Evolutionary conservation across 2,113 vertebrate genomes (phyloP).

Genomic region (Globicephala melas): DNA sequence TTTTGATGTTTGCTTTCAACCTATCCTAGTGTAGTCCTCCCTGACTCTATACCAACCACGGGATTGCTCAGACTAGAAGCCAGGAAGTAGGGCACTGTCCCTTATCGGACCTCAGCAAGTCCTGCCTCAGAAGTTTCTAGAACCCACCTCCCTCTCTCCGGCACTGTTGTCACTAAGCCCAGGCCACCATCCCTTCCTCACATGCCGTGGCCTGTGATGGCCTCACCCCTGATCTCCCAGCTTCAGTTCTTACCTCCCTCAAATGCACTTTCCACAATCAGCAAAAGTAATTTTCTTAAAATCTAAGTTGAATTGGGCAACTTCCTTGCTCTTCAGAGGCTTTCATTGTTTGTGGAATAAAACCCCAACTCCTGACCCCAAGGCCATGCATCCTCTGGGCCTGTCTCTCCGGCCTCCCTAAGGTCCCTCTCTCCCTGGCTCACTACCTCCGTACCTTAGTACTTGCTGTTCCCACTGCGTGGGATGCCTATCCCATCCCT

Average conservation of each 20-base stretch:
- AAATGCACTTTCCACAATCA: not conserved
- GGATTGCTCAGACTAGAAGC: not conserved
- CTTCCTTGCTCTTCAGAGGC: not conserved
- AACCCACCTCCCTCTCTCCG: not conserved
- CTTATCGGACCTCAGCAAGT: not conserved
- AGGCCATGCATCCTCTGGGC: not conserved
- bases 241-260: not conserved
- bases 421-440: not conserved
- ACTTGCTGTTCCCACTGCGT: not conserved
- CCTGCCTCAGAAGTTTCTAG: not conserved
- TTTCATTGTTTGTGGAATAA: not conserved
- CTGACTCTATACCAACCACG: not conserved
- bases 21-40: not conserved
- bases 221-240: not conserved
- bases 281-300: not conserved
- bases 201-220: not conserved
- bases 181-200: not conserved
- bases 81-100: not conserved
- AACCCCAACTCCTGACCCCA: not conserved
- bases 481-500: not conserved
- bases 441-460: not conserved
- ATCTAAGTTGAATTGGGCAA: not conserved
- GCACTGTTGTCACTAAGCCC: not conserved
- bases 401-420: not conserved
- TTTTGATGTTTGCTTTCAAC: not conserved